These are phyloP conservation scores for Xiphydria camelus DNA, from an alignment of 2,888 invertebrate species.

Conservation along the genomic window DNA sequence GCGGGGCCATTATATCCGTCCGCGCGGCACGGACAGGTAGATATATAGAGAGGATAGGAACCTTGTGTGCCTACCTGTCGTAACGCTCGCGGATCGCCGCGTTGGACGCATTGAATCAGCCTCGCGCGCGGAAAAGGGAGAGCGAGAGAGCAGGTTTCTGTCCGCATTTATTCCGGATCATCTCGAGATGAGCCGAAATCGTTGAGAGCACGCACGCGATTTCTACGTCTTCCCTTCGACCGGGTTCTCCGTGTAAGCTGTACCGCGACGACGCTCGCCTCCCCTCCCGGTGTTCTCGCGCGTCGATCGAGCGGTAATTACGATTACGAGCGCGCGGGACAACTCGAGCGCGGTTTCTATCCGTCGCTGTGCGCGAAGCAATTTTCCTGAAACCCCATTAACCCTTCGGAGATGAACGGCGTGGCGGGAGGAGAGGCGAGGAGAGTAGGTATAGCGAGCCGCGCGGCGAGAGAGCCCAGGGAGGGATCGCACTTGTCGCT, in stretches of 20 bases:
- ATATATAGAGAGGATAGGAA: conserved; percentile 18
- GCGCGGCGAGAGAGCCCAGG: background rate
- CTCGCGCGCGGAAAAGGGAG: background rate
- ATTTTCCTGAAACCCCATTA: conserved; percentile 51
- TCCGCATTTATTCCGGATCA: conserved; percentile 32
- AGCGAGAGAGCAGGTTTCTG: conserved; percentile 23
- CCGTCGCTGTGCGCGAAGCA: conserved; percentile 43
- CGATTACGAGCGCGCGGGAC: too few relatives aligned
- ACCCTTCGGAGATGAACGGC: conserved; percentile 46
- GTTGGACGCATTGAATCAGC: too few relatives aligned
- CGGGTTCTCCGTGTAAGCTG: too few relatives aligned
- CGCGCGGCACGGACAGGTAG: background rate
- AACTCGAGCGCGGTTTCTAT: conserved; percentile 27
- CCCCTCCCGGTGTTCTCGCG: too few relatives aligned
- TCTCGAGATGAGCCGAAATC: conserved; percentile 30
- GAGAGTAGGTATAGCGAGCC: background rate
- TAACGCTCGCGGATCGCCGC: too few relatives aligned
- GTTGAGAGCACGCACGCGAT: conserved; percentile 31
- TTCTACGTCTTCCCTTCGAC: too few relatives aligned
- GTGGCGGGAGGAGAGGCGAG: conserved; percentile 18
- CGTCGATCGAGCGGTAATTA: too few relatives aligned
- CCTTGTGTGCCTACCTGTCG: too few relatives aligned
- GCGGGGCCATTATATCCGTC: conserved; percentile 20
- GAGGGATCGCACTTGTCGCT: conserved; percentile 41
- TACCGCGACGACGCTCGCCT: too few relatives aligned